Evolutionary conservation across 2,797 vertebrate genomes (phyloP).

Genomic region (Channa striata): DNA sequence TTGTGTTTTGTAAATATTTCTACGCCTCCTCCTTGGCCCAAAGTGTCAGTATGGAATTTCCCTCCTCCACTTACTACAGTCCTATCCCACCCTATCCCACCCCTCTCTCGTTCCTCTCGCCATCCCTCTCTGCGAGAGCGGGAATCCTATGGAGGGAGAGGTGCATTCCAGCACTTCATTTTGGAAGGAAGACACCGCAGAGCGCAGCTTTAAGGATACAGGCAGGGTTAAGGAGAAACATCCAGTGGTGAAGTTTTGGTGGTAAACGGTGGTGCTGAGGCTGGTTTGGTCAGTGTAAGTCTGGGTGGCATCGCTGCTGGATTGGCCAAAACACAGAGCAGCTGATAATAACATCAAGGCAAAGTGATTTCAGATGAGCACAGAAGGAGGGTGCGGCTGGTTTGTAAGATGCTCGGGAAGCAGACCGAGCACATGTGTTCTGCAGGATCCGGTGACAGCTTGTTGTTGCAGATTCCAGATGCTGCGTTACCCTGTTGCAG

Average conservation of each 20-base stretch:
- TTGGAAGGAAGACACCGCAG: conserved; percentile 17
- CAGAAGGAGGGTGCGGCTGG: conserved; percentile 50
- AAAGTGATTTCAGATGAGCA: conserved; percentile 36
- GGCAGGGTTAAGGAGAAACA: not conserved
- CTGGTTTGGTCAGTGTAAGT: conserved; percentile 2
- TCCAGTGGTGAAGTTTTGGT: not conserved
- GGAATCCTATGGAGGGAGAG: conserved; percentile 19
- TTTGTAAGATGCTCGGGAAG: conserved; percentile 21
- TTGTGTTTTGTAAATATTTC: conserved; percentile 8
- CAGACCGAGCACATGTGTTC: conserved; percentile 34
- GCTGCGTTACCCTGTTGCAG: not conserved
- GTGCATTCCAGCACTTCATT: conserved; percentile 22
- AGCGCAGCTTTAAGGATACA: not conserved
- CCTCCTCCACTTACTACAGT: conserved; percentile 8
- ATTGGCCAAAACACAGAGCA: conserved; percentile 9
- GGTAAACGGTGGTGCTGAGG: not conserved
- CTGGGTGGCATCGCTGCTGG: conserved; percentile 23
- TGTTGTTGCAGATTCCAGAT: conserved; percentile 9
- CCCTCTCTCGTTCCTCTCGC: conserved; percentile 28
- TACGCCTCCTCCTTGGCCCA: conserved; percentile 44
- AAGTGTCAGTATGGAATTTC: conserved; percentile 61
- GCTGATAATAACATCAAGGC: conserved; percentile 37
- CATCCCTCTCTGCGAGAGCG: conserved; percentile 23
- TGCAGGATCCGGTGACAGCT: conserved; percentile 8
- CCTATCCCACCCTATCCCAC: conserved; percentile 11